These are phyloP conservation scores for Drosophila paramelanica DNA, from an alignment of 2,888 invertebrate genomes.

Conservation along the genomic window DNA sequence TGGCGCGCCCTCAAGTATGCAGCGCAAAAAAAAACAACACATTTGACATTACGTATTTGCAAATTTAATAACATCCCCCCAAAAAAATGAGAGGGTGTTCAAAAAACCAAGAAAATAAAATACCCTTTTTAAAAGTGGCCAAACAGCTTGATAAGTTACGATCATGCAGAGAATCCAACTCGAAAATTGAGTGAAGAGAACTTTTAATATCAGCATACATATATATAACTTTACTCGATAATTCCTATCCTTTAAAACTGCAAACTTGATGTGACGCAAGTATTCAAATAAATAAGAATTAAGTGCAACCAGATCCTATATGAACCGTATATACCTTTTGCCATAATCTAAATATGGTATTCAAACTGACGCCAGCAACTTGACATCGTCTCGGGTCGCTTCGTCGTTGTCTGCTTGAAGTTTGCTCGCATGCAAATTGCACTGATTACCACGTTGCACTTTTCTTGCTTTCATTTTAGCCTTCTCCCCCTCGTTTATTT, in stretches of 20 bases:
- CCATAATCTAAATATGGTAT: background rate
- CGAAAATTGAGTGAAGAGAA: too few species aligned
- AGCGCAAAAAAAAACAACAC: conserved; percentile 37
- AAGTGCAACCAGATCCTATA: too few species aligned
- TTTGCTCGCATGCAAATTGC: conserved; percentile 78
- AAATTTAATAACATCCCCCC: conserved; percentile 64
- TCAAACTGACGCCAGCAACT: conserved; percentile 31
- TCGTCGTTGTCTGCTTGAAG: conserved; percentile 64
- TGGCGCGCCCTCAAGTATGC: conserved; percentile 54
- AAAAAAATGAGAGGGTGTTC: conserved; percentile 4
- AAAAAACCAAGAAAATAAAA: background rate
- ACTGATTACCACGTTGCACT: conserved; percentile 75
- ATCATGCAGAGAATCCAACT: too few species aligned
- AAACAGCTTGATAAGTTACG: too few species aligned
- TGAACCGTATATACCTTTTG: background rate
- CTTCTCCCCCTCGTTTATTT: background rate
- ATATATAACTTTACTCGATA: too few species aligned
- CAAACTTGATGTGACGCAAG: too few species aligned
- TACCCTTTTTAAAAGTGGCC: background rate
- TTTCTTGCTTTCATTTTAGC: conserved; percentile 30
- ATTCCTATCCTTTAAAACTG: too few species aligned
- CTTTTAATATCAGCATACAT: too few species aligned
- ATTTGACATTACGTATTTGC: conserved; percentile 66
- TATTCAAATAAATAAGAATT: too few species aligned
- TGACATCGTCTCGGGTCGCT: conserved; percentile 36